Evolutionary conservation across 2,797 vertebrate genomes (phyloP).

Genomic region (Sylvilagus floridanus): DNA sequence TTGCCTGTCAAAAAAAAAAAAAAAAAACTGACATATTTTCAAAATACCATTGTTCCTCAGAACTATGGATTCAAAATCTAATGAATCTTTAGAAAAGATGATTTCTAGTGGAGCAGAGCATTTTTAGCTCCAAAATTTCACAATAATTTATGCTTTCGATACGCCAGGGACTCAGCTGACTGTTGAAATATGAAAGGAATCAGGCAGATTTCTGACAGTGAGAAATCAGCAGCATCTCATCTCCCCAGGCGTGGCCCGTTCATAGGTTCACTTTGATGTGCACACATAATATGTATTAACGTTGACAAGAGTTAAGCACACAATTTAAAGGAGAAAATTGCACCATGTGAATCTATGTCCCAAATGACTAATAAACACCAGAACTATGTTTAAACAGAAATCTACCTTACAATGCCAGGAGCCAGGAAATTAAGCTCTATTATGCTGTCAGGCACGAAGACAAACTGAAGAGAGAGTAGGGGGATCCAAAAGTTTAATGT

Average conservation of each 20-base stretch:
- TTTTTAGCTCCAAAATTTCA: slow-evolving; percentile 69
- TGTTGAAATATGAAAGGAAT: slow-evolving; percentile 68
- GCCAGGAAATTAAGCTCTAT: slow-evolving; percentile 51
- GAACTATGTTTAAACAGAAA: slow-evolving; percentile 61
- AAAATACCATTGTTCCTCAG: slow-evolving; percentile 57
- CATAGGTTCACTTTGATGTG: slow-evolving; percentile 54
- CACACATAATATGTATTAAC: background rate
- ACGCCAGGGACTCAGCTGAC: slow-evolving; percentile 47
- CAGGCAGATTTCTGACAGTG: slow-evolving; percentile 56
- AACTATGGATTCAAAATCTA: slow-evolving; percentile 50
- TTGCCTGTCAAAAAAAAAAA: too few species aligned
- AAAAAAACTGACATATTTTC: slow-evolving; percentile 71
- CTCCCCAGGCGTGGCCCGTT: slow-evolving; percentile 34
- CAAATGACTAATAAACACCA: slow-evolving; percentile 66
- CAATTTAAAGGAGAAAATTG: slow-evolving; percentile 68
- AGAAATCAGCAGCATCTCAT: slow-evolving; percentile 44
- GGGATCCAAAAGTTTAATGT: background rate
- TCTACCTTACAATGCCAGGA: slow-evolving; percentile 57
- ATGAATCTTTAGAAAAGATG: slow-evolving; percentile 65
- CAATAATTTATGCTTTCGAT: slow-evolving; percentile 53
- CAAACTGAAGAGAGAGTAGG: background rate
- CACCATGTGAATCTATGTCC: slow-evolving; percentile 57
- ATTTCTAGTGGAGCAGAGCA: slow-evolving; percentile 26
- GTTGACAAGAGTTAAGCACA: slow-evolving; percentile 46
- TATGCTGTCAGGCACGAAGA: slow-evolving; percentile 10